Evolutionary conservation across 2,888 invertebrate species (phyloP).

Genomic region (Acheta domesticus): DNA sequence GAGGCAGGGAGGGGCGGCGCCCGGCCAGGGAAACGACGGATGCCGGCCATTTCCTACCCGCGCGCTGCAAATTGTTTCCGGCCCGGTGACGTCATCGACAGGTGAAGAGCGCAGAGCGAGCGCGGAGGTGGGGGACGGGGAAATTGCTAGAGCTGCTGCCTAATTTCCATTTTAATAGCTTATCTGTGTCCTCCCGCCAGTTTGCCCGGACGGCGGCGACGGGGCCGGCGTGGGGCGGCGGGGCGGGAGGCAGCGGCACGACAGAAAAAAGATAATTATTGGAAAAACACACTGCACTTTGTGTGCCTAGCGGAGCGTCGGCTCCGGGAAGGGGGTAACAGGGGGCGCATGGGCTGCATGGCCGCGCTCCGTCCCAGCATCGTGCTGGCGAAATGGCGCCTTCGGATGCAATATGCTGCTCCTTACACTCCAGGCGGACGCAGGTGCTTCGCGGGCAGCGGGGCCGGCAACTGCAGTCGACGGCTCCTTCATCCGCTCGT

Average conservation of each 20-base stretch:
- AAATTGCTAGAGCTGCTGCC: constrained; percentile 18
- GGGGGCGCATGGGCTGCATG: too few species aligned
- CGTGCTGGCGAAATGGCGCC: too few species aligned
- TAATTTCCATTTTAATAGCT: constrained; percentile 32
- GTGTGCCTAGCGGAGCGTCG: not conserved
- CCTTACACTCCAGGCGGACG: too few species aligned
- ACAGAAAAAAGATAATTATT: constrained; percentile 3
- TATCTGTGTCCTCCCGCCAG: not conserved
- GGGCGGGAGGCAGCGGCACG: not conserved
- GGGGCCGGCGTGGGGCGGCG: not conserved
- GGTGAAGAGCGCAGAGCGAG: not conserved
- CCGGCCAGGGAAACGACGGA: constrained; percentile 23
- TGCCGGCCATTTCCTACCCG: constrained; percentile 31
- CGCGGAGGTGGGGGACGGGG: not conserved
- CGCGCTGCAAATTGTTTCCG: constrained; percentile 33
- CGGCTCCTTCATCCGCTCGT: too few species aligned
- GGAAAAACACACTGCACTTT: not conserved
- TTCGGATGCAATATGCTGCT: too few species aligned
- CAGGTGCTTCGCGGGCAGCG: too few species aligned
- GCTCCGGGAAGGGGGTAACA: too few species aligned
- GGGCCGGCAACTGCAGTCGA: too few species aligned
- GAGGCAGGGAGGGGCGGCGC: not conserved
- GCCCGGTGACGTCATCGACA: constrained; percentile 18
- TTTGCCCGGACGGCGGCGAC: not conserved
- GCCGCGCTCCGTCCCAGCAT: too few species aligned